Evolutionary conservation across 2,797 vertebrate genomes (phyloP).

Genomic region (Vipera ursinii): DNA sequence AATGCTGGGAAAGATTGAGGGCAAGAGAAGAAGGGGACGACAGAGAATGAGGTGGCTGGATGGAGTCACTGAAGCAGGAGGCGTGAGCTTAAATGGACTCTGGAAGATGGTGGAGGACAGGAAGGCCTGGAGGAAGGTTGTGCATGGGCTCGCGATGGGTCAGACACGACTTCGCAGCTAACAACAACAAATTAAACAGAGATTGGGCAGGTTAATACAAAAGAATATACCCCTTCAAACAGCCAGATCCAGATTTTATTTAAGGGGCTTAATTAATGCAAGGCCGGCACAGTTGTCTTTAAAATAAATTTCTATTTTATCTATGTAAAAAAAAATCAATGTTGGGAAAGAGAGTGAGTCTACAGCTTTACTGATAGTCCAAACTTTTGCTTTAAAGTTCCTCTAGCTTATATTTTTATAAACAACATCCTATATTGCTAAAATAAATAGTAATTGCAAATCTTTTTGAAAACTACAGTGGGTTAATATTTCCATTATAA

Average conservation of each 20-base stretch:
- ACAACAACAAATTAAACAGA: no score
- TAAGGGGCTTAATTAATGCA: not conserved
- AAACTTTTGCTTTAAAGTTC: not conserved
- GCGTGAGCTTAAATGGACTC: no score
- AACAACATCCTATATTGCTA: not conserved
- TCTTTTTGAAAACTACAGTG: not conserved
- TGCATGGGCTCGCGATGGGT: no score
- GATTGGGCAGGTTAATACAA: not conserved
- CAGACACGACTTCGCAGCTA: no score
- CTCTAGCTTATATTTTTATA: not conserved
- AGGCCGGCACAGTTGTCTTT: not conserved
- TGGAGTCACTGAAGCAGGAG: no score
- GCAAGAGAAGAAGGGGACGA: not conserved
- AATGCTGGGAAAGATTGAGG: no score
- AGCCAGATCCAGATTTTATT: not conserved
- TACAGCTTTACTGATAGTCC: not conserved
- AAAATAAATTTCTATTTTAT: not conserved
- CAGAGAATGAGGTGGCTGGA: no score
- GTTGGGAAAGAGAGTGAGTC: not conserved
- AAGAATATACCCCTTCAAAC: not conserved
- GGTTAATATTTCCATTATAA: not conserved
- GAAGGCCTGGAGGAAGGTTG: no score
- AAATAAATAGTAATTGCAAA: not conserved
- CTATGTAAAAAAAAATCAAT: not conserved
- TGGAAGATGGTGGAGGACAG: no score